Conservation (phyloP, 2,888 invertebrate species). For the Linnaemya tessellans region DNA sequence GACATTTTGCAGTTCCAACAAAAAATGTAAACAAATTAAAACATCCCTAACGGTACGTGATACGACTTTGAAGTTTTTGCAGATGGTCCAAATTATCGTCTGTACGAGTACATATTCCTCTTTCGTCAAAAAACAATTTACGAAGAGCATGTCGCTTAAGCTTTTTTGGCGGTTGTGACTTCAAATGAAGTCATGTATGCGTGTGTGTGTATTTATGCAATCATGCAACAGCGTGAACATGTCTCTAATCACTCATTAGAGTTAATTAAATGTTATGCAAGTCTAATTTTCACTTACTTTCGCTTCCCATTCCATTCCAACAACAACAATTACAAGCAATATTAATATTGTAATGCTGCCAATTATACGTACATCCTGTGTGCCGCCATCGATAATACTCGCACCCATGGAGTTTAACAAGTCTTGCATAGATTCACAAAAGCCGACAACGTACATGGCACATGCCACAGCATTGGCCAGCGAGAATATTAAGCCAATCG, state of each 20-base stretch:
- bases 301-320: slow-evolving; percentile 99
- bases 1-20: too few species aligned
- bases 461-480: slow-evolving; percentile 98
- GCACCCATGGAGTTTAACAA: slow-evolving; percentile 85
- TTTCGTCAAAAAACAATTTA: too few species aligned
- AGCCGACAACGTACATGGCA: slow-evolving; percentile 99
- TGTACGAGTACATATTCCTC: too few species aligned
- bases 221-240: not conserved
- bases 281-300: slow-evolving; percentile 85
- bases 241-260: not conserved
- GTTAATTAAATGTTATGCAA: not conserved
- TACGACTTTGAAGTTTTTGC: too few species aligned
- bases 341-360: slow-evolving; percentile 92
- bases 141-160: too few species aligned
- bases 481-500: slow-evolving; percentile 97
- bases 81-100: too few species aligned
- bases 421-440: slow-evolving; percentile 94
- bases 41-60: too few species aligned
- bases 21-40: too few species aligned
- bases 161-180: too few species aligned
- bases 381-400: slow-evolving; percentile 87
- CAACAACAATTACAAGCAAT: slow-evolving; percentile 93
- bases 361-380: slow-evolving; percentile 91
- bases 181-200: too few species aligned
- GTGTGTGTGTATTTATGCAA: not conserved